Evolutionary conservation across 35 echinoderm and acorn worm genomes (phyloP).

Genomic region (Nesometra sesokonis): DNA sequence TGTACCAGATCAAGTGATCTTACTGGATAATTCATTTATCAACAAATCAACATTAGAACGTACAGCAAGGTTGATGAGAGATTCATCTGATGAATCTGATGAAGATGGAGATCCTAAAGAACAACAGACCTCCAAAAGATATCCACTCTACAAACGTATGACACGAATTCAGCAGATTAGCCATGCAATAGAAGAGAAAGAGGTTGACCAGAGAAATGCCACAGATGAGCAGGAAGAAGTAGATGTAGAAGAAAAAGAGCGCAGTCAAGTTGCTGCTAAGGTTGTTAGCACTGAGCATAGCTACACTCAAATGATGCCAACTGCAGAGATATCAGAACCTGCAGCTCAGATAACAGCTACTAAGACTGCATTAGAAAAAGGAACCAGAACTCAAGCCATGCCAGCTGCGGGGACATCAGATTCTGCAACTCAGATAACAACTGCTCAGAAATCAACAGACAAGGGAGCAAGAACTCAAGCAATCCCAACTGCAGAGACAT

Average conservation of each 20-base stretch:
- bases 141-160: neutral
- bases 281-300: neutral
- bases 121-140: neutral
- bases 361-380: no score
- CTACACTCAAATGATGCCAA: neutral
- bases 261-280: neutral
- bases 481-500: neutral
- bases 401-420: no score
- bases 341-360: neutral
- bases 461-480: no score
- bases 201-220: neutral
- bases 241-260: neutral
- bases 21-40: neutral
- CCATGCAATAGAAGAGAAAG: neutral
- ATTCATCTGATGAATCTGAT: neutral
- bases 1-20: neutral
- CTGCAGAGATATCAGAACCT: neutral
- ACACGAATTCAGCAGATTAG: neutral
- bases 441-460: no score
- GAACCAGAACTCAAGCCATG: no score
- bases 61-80: neutral
- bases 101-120: neutral
- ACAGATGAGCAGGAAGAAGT: neutral
- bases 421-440: no score
- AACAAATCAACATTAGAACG: neutral